Base-by-base conservation (phyloP, 37 sponge, comb jelly and placozoan genomes). In the Cladorhizidae sp. region DNA sequence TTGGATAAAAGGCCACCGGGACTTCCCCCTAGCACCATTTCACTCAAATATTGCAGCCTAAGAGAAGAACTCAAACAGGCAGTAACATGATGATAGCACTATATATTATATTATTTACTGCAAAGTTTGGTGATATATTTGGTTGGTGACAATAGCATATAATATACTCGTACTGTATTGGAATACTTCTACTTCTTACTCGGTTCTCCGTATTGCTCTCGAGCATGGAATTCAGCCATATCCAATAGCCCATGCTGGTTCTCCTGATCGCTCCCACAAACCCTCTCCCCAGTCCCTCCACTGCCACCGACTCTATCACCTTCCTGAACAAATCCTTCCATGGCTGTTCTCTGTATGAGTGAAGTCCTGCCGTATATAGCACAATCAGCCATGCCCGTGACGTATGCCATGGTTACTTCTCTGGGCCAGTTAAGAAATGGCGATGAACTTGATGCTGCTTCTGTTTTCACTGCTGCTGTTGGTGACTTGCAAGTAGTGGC, bases 301-400 rank as follows among this genome's bases (percentile, higher is more conserved):
- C 39, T 31, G 61, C 28, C 61, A 17, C 15, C 61, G n/a, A n/a
- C n/a, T n/a, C n/a, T n/a, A 45, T 45, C 25, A 0, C 72, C 57
- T 40, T 72, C 40, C 23, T 75, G 51, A n/a, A 1, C 54, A 32
- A 11, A 21, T 17, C 89, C 89, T 33, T 84, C 68, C 49, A 92
- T 70, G 7, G 93, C 93, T 32, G 26, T 12, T 9, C 59, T 58
- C 73, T 88, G 93, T 23, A 92, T 84, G 23, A 26, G 32, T 23
- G 93, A 92, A 5, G 65, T 67, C 39, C 75, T 56, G 31, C 93
- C 93, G 67, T 81, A 75, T 8, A 81, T 64, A 18, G 81, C 85
- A 70, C 81, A 29, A 23, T 67, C 63, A 0, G 85, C 70, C 82
- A 87, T 80, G 33, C 65, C 52, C 14, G 71, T 26, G n/a, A 69